phyloP scores from a whole-genome alignment of 2,797 vertebrate species.

The Halcyon badia region DNA sequence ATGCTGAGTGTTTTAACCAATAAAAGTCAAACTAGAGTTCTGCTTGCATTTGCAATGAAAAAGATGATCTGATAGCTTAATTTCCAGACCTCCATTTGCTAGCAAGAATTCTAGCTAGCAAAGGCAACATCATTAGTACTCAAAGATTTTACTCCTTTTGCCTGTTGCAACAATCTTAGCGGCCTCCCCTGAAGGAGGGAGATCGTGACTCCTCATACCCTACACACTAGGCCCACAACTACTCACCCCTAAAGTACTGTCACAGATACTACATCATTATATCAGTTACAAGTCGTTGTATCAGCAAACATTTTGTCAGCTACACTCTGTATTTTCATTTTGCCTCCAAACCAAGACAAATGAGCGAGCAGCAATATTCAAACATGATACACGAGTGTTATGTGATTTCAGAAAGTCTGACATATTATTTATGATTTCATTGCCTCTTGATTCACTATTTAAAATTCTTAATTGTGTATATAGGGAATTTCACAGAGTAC shows the following conservation, averaged over 20 bases:
- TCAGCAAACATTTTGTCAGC: not conserved
- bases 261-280: not conserved
- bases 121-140: not conserved
- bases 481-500: not conserved
- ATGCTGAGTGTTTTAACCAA: not conserved
- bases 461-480: not conserved
- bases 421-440: not conserved
- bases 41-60: not conserved
- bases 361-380: not conserved
- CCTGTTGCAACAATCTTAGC: not conserved
- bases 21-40: not conserved
- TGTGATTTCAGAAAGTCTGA: not conserved
- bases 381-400: not conserved
- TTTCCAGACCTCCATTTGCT: not conserved
- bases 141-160: not conserved
- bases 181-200: not conserved
- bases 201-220: fast-evolving
- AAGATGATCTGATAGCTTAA: not conserved
- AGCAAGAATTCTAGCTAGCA: not conserved
- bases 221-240: not conserved
- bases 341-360: not conserved
- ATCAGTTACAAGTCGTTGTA: fast-evolving
- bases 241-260: not conserved
- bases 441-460: not conserved
- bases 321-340: not conserved